Evolutionary conservation across 2,888 invertebrate species (phyloP), one percentile per base, ranked within the genome.

Genomic region (Dione juno): DNA sequence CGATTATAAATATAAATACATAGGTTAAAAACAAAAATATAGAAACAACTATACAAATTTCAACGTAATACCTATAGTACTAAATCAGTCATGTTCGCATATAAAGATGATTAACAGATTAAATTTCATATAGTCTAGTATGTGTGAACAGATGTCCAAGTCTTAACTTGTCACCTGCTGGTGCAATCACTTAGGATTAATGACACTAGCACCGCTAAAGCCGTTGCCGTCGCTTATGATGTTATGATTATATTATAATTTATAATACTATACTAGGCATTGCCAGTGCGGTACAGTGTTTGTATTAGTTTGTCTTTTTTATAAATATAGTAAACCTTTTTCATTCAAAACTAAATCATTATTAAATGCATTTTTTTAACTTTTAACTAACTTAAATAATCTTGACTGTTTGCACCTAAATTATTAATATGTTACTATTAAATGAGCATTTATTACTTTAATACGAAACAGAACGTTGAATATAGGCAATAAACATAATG

Each of bases 151-250:
- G 16, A n/a, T 57, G 54, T 57, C 54, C 37, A 57, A 57, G 54
- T 57, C 54, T 57, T 37, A 57, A 57, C 54, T 57, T 57, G 54
- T 57, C 54, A 57, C 54, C 54, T 57, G 37, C 54, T 57, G 37
- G 54, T 37, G 37, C 54, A 57, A 57, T 57, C 37, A 16, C 37
- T 57, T 16, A 57, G 54, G 54, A 57, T 57, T 57, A 57, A 57
- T 57, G 54, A 37, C 16, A 57, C 37, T 37, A n/a, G 37, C 37
- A 16, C 54, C 54, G 37, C 37, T 57, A 37, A 57, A 57, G 37
- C 54, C 35, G 54, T 5, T 35, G n/a, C 54, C 35, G 37, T n/a
- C 11, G 54, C 3, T 37, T 57, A 37, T 57, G 37, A n/a, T 57
- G 10, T 57, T 37, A 57, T 57, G 28, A 28, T 57, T 57, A 57